Percentiles rank a stretch among this genome's conserved stretches.
phyloP scores from a whole-genome alignment of 1,140 invertebrate genomes.

The Dreissena polymorpha region DNA sequence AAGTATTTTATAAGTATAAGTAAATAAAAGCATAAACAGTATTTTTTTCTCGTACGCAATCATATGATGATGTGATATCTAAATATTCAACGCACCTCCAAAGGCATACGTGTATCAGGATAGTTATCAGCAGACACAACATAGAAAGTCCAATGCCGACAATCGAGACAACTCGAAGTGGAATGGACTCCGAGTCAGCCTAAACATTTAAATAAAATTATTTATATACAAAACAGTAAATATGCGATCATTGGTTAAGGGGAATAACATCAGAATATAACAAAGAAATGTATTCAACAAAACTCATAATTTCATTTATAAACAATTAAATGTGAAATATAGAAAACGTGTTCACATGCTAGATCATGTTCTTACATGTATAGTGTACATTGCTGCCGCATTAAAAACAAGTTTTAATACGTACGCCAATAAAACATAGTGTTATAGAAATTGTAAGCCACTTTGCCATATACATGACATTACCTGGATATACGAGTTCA shows the following conservation, averaged over 20 bases:
- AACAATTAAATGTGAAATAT: neutral
- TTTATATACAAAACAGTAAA: neutral
- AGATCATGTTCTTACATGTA: neutral
- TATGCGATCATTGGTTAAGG: neutral
- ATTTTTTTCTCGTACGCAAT: no score
- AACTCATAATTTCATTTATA: neutral
- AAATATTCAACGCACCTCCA: constrained; percentile 58
- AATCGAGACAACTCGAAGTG: constrained; percentile 66
- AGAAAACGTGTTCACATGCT: neutral
- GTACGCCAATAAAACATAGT: neutral
- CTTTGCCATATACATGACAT: no score
- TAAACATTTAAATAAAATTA: constrained; percentile 27
- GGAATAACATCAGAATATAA: neutral
- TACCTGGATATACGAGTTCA: no score
- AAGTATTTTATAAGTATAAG: no score
- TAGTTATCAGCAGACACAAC: constrained; percentile 58
- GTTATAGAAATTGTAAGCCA: neutral
- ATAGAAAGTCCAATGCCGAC: constrained; percentile 62
- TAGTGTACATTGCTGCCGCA: neutral
- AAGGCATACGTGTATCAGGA: constrained; percentile 46
- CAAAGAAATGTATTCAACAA: neutral
- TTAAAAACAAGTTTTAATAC: neutral
- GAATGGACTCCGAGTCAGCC: constrained; percentile 28
- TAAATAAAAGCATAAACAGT: neutral
- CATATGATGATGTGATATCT: neutral